Base-by-base conservation (phyloP, 2,888 invertebrate species). In the Polydrusus cervinus region DNA sequence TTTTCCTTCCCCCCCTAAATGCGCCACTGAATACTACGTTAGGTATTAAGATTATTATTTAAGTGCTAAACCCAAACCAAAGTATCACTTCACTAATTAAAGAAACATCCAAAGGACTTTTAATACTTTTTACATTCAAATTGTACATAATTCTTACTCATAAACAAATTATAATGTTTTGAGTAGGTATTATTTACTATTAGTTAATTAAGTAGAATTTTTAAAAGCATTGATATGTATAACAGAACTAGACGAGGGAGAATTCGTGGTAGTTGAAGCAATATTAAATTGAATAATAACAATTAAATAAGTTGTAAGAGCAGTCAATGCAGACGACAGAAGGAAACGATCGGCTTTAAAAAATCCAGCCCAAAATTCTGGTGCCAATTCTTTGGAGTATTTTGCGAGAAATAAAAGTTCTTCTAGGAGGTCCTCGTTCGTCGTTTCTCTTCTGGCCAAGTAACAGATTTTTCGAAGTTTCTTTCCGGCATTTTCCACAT, bases 251-350 rank as follows among this genome's bases (percentile, higher is more conserved):
- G 53, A 53, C n/a, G 11, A 20, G n/a, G 53, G 53, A 6, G 25
- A n/a, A 30, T 45, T 60, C 11, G 34, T 25, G 14, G 7, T 53
- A 38, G 57, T 34, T 18, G 66, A 51, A 13, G 66, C 18, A 18
- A 65, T 51, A 38, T 62, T 72, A 47, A 78, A 75, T 47, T 78
- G 78, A 40, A 77, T 74, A 11, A 75, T 67, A 14, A 78, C 75
- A 10, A 77, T 72, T 16, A 78, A 70, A 47, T 78, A 74, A 0
- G 78, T 76, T 11, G 74, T 70, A 9, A 77, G 61, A 20, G 77
- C 65, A 18, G 77, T 64, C 34, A 78, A 55, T 18, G 71, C 57
- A 11, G 74, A 25, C 0, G 75, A 68, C 38, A 78, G 62, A 5
- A 78, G 51, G 16, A 67, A 16, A 68, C 75, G 77, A 51, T 77